These are phyloP conservation scores for Junonia oenone DNA, from an alignment of 2,888 invertebrate genomes.

Conservation along the genomic window DNA sequence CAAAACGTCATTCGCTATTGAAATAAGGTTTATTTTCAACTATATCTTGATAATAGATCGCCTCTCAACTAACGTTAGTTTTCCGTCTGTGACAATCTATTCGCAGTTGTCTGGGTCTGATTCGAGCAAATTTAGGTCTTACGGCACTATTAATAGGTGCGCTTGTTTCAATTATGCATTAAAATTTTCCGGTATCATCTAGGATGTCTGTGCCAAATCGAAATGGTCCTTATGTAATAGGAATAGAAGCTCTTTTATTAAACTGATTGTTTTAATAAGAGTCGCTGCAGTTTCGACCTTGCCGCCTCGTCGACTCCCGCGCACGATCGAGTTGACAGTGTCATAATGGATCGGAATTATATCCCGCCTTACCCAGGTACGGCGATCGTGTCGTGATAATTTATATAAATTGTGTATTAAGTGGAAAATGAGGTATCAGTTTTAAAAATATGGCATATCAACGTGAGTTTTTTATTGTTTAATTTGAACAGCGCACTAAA, in stretches of 20 bases:
- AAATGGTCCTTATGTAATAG: constrained; percentile 39
- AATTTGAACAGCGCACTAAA: not conserved
- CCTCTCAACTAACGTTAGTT: constrained; percentile 47
- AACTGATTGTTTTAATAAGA: constrained; percentile 41
- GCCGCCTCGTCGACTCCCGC: constrained; percentile 59
- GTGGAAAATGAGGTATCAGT: not conserved
- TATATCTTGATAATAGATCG: constrained; percentile 35
- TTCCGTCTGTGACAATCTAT: constrained; percentile 54
- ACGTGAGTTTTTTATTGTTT: not conserved
- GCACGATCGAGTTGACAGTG: constrained; percentile 58
- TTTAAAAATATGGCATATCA: not conserved
- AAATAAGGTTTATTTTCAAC: constrained; percentile 45
- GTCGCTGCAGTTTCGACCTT: constrained; percentile 67
- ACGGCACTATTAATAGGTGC: constrained; percentile 32
- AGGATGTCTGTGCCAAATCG: constrained; percentile 25
- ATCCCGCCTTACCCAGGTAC: constrained; percentile 56
- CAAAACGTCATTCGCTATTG: constrained; percentile 28
- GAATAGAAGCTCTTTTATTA: constrained; percentile 39
- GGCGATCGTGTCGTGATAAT: constrained; percentile 14
- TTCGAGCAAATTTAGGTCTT: constrained; percentile 41
- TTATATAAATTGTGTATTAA: not conserved
- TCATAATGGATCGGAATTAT: constrained; percentile 59
- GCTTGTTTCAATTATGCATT: constrained; percentile 30
- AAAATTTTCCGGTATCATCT: constrained; percentile 24
- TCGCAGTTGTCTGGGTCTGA: constrained; percentile 37